Evolutionary conservation across 2,113 vertebrate species (phyloP), one percentile per base, ranked within the genome.

Genomic region (Trachemys scripta): DNA sequence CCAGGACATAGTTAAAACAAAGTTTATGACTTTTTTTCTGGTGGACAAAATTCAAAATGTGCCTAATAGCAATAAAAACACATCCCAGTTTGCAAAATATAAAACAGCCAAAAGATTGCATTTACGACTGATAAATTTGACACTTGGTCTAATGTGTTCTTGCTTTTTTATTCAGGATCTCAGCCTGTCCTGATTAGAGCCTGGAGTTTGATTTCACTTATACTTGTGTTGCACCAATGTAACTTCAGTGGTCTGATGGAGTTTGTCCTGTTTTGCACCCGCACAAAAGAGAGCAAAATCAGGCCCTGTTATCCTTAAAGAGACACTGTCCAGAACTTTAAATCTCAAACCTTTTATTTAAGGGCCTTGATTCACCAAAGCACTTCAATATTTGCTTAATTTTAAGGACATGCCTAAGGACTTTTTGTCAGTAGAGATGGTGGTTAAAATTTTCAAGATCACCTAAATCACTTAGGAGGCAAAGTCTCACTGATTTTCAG

Each of bases 401-500:
- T 93, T 93, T 94, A 89, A 1, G 0, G 25, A 96, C 93, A 95
- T 76, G 42, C 82, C 82, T 89, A 92, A 82, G 6, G 17, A 81
- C 62, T 94, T 96, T 10, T 84, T 78, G 62, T 90, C 84, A 59
- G 59, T 92, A 93, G 75, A 10, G 59, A 90, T 56, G 19, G 38
- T 38, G n/a, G 19, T 75, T 42, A 42, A 10, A 11, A 93, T 62
- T 57, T 96, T 94, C 31, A 88, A 45, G 88, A 92, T 49, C 93
- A 93, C 56, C 91, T 56, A 85, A 91, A 42, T 91, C 56, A 89
- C 19, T 89, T 89, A n/a, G 90, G 85, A 91, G 2, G 25, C 50
- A 90, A 93, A 94, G 87, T 87, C 38, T 10, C 35, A 81, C 79
- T 93, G 93, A 92, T 87, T 91, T 87, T 83, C 94, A 94, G 53